These are phyloP conservation scores for Odontothrips loti DNA, from an alignment of 2,888 invertebrate species.

Conservation along the genomic window DNA sequence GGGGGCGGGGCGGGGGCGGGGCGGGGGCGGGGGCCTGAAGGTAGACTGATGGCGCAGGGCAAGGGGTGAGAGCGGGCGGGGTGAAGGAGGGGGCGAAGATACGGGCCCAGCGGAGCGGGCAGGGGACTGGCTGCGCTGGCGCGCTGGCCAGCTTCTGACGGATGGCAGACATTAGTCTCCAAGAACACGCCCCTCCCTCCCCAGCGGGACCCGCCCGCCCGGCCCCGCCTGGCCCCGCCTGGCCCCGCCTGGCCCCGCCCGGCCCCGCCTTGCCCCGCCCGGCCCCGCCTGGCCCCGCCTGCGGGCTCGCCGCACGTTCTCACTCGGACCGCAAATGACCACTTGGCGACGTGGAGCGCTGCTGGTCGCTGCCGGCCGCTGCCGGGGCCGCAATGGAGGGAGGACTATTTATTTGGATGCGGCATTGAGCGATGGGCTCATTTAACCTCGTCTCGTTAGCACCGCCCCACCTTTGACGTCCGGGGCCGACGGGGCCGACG, in stretches of 20 bases:
- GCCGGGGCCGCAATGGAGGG: neutral
- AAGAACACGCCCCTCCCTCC: constrained; percentile 14
- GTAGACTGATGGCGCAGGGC: neutral
- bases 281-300: neutral
- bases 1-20: neutral
- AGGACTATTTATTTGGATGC: neutral
- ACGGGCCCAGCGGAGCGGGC: constrained; percentile 2
- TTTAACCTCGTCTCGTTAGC: no score
- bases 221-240: neutral
- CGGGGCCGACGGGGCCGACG: no score
- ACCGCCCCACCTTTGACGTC: neutral
- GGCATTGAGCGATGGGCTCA: neutral
- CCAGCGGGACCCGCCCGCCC: neutral
- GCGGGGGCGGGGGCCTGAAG: neutral
- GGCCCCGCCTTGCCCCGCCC: neutral
- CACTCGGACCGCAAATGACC: constrained; percentile 20
- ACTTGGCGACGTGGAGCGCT: neutral
- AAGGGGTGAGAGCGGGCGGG: neutral
- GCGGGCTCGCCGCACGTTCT: neutral
- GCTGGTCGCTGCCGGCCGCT: neutral
- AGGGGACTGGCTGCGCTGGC: neutral
- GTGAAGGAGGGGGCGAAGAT: neutral
- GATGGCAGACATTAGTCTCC: constrained; percentile 19
- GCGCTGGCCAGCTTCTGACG: constrained; percentile 1
- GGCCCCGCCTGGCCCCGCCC: no score